Base-by-base conservation (phyloP, 2,113 vertebrate genomes). In the Halichoerus grypus region DNA sequence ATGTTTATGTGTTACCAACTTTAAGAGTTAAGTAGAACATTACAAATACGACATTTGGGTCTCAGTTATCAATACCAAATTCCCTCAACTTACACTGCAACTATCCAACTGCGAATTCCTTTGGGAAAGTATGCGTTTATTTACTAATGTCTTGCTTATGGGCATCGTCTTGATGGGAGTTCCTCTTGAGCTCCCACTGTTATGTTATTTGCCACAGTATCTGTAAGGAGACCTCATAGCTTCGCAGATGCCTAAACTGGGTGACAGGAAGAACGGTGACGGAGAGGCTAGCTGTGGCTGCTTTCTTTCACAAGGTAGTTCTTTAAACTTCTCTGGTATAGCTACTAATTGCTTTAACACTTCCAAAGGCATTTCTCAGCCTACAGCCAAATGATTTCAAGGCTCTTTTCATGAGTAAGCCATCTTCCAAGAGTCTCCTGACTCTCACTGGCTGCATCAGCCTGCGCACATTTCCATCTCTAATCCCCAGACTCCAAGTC, bases 121-220 rank as follows among this genome's bases (percentile, higher is more conserved):
- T 19, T 4, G 3, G 16, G 12, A 19, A 39, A 12, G 22, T n/a
- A 1, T 3, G 3, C 7, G 39, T n/a, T 77, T 18, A 67, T 24
- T 81, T 72, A 42, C 1, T 14, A n/a, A 67, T 1, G 28, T 55
- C 80, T 24, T 81, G 33, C 55, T 36, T 61, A 21, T 5, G 14
- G 13, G 49, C 8, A 0, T 0, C 0, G 16, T n/a, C 61, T 39
- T 53, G 69, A 42, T 7, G 19, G 33, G 31, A 65, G 14, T 4
- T 39, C 22, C 31, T 12, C n/a, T 21, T 49, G 18, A 55, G 39
- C 59, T 81, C 67, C 74, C 36, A 6, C 26, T 46, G 7, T 4
- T 21, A 10, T 5, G 1, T 5, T 36, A 42, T 16, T 15, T 51
- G 42, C 57, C 13, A 15, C 21, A 76, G 6, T 51, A 8, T 10